phyloP scores from a whole-genome alignment of 2,888 invertebrate species.

The Mimachlamys varia region DNA sequence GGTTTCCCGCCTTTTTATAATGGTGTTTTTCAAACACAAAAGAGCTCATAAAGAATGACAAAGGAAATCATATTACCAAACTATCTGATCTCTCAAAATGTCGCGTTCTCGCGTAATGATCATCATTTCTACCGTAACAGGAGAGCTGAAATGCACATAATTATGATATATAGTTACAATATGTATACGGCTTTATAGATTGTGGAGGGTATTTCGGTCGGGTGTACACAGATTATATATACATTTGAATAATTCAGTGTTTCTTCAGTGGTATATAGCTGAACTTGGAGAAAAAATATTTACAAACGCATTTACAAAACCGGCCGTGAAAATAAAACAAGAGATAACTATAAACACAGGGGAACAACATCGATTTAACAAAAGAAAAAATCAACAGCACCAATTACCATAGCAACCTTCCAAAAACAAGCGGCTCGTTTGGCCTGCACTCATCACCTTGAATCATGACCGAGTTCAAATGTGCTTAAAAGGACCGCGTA shows the following conservation, averaged over 20 bases:
- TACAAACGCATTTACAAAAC: too few species aligned
- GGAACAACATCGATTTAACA: too few species aligned
- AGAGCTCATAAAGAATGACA: not conserved
- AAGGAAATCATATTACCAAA: slow-evolving; percentile 17
- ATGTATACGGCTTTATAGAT: not conserved
- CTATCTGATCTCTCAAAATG: slow-evolving; percentile 4
- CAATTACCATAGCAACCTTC: too few species aligned
- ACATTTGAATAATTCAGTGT: slow-evolving; percentile 4
- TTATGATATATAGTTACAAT: slow-evolving; percentile 19
- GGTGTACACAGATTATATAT: not conserved
- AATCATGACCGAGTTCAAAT: too few species aligned
- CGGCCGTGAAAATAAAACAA: too few species aligned
- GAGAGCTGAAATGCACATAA: slow-evolving; percentile 13
- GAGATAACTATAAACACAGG: too few species aligned
- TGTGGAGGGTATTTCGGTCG: not conserved
- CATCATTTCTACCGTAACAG: not conserved
- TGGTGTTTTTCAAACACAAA: not conserved
- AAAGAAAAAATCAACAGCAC: too few species aligned
- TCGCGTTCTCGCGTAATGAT: slow-evolving; percentile 10
- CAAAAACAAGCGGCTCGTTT: too few species aligned
- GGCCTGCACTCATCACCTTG: too few species aligned
- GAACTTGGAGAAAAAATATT: not conserved
- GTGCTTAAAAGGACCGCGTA: too few species aligned
- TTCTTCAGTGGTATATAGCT: not conserved
- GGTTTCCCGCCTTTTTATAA: slow-evolving; percentile 34